Evolutionary conservation across 2,113 vertebrate species (phyloP), one percentile per base, ranked within the genome.

Genomic region (Proterorhinus semilunaris): DNA sequence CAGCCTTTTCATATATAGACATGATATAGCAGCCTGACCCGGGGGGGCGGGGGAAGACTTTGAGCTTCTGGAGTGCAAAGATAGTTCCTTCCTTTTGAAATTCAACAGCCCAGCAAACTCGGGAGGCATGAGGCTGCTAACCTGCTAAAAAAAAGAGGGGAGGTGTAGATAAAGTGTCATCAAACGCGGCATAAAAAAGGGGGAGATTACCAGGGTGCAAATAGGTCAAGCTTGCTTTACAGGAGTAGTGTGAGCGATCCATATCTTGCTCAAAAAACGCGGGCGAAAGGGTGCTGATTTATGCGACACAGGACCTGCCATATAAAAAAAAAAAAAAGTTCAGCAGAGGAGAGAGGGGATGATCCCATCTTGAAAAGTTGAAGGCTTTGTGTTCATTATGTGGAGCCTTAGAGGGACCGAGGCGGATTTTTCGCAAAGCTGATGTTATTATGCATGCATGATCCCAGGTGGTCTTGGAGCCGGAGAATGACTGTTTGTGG

Each of bases 71-170:
- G 72, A 66, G 73, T 71, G 69, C 66, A 83, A 69, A 87, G 83
- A 86, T 78, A 81, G 75, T 82, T 78, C 76, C 53, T 81, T 82
- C 73, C 83, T 87, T 92, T 90, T 92, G 88, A 91, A 91, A 90
- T 74, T 68, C 86, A 88, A 72, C 74, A 83, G 84, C 88, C 76
- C 89, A 88, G 79, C 86, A 90, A 91, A 89, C 82, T 80, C 86
- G 88, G 82, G 68, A 75, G 78, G 80, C 63, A 7, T 83, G 83
- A 83, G 86, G 74, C 71, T 11, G 62, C 68, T 75, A 89, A 85
- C 80, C 76, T 66, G 49, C 61, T 62, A 62, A 72, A 73, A 70
- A 75, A 71, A 79, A 71, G 64, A 11, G 65, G 66, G 68, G 55
- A 10, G 66, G 57, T 66, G 61, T 68, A 79, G 68, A 75, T 81